Evolutionary conservation across 2,113 vertebrate genomes (phyloP).

Genomic region (Psettodes erumei): DNA sequence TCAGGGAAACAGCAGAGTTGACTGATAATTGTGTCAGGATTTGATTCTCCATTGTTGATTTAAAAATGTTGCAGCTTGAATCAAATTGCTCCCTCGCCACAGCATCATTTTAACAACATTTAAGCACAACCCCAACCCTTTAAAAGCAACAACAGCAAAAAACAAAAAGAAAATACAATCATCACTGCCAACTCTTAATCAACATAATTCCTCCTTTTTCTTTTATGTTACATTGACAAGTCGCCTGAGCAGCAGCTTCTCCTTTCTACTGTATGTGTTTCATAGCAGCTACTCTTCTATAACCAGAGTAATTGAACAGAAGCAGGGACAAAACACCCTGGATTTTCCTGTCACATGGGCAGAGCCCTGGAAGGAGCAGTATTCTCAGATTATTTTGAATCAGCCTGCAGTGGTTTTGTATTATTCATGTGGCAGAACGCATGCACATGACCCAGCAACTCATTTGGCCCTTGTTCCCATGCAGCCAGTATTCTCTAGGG

Average conservation of each 20-base stretch:
- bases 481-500: constrained; percentile 72
- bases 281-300: constrained; percentile 5
- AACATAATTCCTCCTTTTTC: background rate
- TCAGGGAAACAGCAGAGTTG: background rate
- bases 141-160: background rate
- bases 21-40: no score
- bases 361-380: constrained; percentile 51
- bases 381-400: constrained; percentile 71
- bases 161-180: background rate
- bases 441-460: constrained; percentile 76
- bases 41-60: background rate
- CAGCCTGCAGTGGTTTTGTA: constrained; percentile 76
- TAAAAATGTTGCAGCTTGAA: background rate
- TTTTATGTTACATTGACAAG: constrained; percentile 15
- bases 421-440: constrained; percentile 77
- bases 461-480: constrained; percentile 75
- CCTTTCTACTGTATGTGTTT: background rate
- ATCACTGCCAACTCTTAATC: background rate
- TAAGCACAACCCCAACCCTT: background rate
- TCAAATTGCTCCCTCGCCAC: background rate
- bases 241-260: constrained; percentile 20
- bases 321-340: constrained; percentile 41
- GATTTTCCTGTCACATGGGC: constrained; percentile 54
- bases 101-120: background rate
- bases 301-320: constrained; percentile 35